Percentiles rank a stretch among this genome's conserved stretches.
phyloP scores from a whole-genome alignment of 2,888 invertebrate species.

The Ceratothoa steindachneri region DNA sequence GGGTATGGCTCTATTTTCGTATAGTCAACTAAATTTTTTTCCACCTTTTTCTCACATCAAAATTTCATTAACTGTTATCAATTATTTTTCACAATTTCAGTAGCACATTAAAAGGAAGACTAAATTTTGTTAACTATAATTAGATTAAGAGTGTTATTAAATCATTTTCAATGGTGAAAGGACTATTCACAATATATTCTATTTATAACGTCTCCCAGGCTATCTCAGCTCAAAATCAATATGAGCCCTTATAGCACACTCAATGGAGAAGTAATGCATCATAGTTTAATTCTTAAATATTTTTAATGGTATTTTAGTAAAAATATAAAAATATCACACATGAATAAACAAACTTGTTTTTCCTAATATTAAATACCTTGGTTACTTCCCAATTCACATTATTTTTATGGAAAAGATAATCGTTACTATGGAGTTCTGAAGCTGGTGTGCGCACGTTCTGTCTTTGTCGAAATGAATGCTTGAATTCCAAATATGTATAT shows the following conservation, averaged over 20 bases:
- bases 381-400: background rate
- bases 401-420: background rate
- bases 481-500: background rate
- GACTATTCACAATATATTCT: background rate
- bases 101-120: too few species aligned
- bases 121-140: background rate
- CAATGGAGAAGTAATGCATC: background rate
- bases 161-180: background rate
- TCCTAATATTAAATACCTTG: too few species aligned
- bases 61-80: too few species aligned
- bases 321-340: too few species aligned
- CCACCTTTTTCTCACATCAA: too few species aligned
- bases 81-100: too few species aligned
- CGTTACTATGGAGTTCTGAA: background rate
- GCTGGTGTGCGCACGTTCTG: background rate
- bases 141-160: background rate
- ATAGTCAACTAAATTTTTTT: background rate
- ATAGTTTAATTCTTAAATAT: too few species aligned
- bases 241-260: background rate
- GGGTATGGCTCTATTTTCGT: background rate
- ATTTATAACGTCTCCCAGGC: background rate
- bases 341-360: too few species aligned
- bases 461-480: background rate
- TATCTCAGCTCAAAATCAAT: background rate
- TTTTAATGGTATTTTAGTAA: too few species aligned